phyloP scores from a whole-genome alignment of 2,888 invertebrate genomes.

The Onchidella celtica region DNA sequence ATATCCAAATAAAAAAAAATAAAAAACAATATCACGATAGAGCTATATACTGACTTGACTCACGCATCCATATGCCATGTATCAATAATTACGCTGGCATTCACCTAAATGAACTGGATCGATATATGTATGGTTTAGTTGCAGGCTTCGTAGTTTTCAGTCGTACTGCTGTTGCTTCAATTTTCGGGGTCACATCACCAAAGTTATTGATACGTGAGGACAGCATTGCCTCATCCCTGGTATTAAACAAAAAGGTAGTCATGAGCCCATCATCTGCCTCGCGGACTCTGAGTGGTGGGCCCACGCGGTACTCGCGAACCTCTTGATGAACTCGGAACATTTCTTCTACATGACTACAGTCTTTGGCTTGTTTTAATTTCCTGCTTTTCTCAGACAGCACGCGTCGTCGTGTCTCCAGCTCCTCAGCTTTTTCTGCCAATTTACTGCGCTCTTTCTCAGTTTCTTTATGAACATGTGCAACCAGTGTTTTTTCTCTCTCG shows the following conservation, averaged over 20 bases:
- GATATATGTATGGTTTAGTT: constrained; percentile 35
- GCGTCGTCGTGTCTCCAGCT: constrained; percentile 29
- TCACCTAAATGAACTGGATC: constrained; percentile 40
- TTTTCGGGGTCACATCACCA: constrained; percentile 63
- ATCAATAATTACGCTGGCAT: neutral
- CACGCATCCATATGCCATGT: no score
- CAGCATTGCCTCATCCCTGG: constrained; percentile 61
- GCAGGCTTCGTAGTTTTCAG: constrained; percentile 19
- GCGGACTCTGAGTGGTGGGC: constrained; percentile 59
- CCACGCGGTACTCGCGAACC: constrained; percentile 60
- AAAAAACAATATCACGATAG: no score
- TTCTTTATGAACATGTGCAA: constrained; percentile 60
- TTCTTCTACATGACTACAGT: constrained; percentile 62
- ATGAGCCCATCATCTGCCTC: constrained; percentile 63
- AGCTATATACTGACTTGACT: no score
- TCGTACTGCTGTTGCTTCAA: constrained; percentile 61
- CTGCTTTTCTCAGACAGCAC: constrained; percentile 29
- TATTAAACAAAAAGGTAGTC: constrained; percentile 62
- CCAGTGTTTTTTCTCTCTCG: constrained; percentile 67
- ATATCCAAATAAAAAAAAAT: no score
- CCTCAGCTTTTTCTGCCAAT: constrained; percentile 56
- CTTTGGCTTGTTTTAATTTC: constrained; percentile 58
- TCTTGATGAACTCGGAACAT: constrained; percentile 66
- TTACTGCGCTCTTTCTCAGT: constrained; percentile 62
- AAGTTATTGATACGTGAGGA: constrained; percentile 64